phyloP scores from a whole-genome alignment of 2,113 vertebrate genomes.

The Odocoileus virginianus region DNA sequence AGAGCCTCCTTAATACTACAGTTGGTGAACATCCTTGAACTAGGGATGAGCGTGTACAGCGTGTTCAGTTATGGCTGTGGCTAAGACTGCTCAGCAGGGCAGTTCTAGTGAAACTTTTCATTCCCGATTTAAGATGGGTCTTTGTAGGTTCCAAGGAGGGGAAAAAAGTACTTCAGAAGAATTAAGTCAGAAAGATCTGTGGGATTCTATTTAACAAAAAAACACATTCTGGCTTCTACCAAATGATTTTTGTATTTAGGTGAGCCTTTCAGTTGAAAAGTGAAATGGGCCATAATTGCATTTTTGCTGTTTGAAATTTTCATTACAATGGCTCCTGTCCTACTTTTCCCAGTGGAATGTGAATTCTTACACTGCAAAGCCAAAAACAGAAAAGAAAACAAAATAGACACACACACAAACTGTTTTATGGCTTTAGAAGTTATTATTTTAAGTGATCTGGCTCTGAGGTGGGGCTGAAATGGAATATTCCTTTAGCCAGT shows the following conservation, averaged over 20 bases:
- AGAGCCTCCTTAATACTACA: background rate
- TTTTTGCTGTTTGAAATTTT: conserved; percentile 57
- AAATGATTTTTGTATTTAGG: conserved; percentile 61
- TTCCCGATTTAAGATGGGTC: conserved; percentile 30
- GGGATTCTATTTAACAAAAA: conserved; percentile 65
- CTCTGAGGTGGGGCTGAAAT: conserved; percentile 7
- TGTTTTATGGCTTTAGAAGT: background rate
- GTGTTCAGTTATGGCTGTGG: accelerated
- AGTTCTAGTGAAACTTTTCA: background rate
- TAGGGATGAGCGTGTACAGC: accelerated
- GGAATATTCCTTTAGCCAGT: conserved; percentile 76
- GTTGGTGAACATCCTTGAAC: background rate
- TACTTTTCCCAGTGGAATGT: background rate
- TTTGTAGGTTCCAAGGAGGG: conserved; percentile 20
- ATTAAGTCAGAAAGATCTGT: conserved; percentile 55
- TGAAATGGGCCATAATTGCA: conserved; percentile 22
- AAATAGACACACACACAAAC: background rate
- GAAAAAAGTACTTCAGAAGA: conserved; percentile 30
- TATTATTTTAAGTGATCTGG: background rate
- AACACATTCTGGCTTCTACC: conserved; percentile 41
- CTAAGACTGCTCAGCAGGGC: background rate
- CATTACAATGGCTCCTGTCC: background rate
- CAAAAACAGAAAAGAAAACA: background rate
- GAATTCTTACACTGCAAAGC: background rate
- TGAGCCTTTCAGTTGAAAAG: conserved; percentile 53